phyloP scores from a whole-genome alignment of 2,888 invertebrate genomes.

The Ernsta delagoae region DNA sequence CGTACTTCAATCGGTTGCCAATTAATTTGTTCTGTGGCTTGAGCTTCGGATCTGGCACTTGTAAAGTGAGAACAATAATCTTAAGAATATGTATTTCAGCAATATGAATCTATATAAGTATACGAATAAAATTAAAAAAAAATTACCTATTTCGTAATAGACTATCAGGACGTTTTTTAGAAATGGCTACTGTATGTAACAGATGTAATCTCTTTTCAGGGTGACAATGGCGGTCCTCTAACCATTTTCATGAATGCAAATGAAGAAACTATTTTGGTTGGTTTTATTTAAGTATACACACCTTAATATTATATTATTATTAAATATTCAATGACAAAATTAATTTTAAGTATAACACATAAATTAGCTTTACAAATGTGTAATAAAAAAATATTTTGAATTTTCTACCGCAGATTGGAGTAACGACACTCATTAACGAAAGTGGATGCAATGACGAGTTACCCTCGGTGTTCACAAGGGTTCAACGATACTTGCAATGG shows the following conservation, averaged over 20 bases:
- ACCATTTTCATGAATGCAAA: slow-evolving; percentile 65
- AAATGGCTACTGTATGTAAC: background rate
- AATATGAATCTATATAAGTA: no score
- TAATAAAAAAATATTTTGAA: no score
- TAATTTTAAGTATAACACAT: no score
- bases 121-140: no score
- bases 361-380: no score
- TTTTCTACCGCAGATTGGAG: slow-evolving; percentile 61
- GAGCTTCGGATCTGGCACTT: slow-evolving; percentile 61
- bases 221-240: slow-evolving; percentile 77
- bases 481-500: slow-evolving; percentile 68
- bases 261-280: slow-evolving; percentile 69
- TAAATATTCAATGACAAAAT: no score
- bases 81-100: background rate
- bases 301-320: no score
- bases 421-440: slow-evolving; percentile 65
- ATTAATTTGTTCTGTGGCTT: slow-evolving; percentile 62
- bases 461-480: slow-evolving; percentile 75
- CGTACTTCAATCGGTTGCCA: slow-evolving; percentile 62
- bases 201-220: slow-evolving; percentile 54
- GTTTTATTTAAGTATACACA: slow-evolving; percentile 30
- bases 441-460: slow-evolving; percentile 65
- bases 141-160: no score
- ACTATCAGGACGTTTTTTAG: no score
- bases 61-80: slow-evolving; percentile 59